Percentiles rank a stretch among this genome's conserved stretches.
Conservation (phyloP, 2,797 vertebrate species). For the Apodemus agrarius region DNA sequence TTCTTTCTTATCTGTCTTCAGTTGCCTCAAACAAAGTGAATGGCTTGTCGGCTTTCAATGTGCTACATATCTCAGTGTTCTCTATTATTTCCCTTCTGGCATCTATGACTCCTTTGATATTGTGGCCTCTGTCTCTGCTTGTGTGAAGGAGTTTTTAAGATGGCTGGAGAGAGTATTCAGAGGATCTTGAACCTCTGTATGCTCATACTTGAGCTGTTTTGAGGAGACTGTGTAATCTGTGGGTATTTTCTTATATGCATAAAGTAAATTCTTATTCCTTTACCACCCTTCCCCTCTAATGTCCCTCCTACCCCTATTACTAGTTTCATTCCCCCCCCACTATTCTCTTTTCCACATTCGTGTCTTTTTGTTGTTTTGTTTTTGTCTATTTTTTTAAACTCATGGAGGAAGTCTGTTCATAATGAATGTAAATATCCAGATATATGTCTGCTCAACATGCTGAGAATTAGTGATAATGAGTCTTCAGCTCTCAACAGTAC, state of each 20-base stretch:
- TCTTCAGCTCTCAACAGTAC: background rate
- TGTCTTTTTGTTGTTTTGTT: background rate
- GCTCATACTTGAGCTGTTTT: background rate
- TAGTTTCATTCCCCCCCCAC: background rate
- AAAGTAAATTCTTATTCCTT: background rate
- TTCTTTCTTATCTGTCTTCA: background rate
- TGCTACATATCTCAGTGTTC: background rate
- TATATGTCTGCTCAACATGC: too few relatives aligned
- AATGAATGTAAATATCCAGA: background rate
- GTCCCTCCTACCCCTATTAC: background rate
- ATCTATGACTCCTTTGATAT: background rate
- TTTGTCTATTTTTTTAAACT: background rate
- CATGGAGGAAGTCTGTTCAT: too few relatives aligned
- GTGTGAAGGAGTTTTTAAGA: background rate
- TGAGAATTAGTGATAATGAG: background rate
- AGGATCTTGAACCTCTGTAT: background rate
- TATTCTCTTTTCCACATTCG: background rate
- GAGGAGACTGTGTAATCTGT: background rate
- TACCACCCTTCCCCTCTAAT: background rate
- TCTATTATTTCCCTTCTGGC: background rate
- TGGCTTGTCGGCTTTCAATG: fast-evolving
- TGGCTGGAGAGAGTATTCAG: background rate
- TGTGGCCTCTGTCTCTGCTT: background rate
- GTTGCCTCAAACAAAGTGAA: background rate
- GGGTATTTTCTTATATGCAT: background rate